A percentile compares a stretch with the other conserved stretches of the same genome.
phyloP scores from a whole-genome alignment of 2,797 vertebrate genomes.

The Cossypha dichroa region DNA sequence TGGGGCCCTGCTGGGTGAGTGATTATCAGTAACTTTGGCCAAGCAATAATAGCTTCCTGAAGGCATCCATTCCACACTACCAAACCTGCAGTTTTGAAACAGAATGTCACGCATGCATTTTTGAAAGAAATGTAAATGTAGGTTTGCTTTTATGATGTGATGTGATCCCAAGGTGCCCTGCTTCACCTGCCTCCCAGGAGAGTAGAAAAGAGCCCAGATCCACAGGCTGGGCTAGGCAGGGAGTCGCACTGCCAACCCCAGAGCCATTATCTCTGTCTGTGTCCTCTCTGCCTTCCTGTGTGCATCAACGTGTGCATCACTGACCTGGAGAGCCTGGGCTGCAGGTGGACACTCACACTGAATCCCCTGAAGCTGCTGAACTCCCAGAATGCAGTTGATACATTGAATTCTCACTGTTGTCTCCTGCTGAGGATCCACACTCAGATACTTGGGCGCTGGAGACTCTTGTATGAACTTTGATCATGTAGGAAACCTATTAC shows the following conservation, averaged over 20 bases:
- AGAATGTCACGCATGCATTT: neutral
- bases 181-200: neutral
- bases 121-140: neutral
- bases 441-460: neutral
- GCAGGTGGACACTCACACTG: neutral
- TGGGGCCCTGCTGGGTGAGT: neutral
- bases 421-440: neutral
- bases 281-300: neutral
- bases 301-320: accelerated
- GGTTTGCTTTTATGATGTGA: neutral
- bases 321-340: neutral
- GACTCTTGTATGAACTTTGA: neutral
- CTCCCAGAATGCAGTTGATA: neutral
- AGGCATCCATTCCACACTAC: neutral
- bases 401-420: neutral
- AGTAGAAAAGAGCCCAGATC: neutral
- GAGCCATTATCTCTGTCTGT: accelerated
- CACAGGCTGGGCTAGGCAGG: neutral
- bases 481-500: neutral
- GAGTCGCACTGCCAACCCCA: accelerated
- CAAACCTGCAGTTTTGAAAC: neutral
- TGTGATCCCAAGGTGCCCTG: neutral
- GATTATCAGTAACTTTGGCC: neutral
- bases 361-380: neutral
- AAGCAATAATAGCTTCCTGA: neutral